A percentile compares a stretch with the other conserved stretches of the same genome.
phyloP scores from a whole-genome alignment of 2,888 invertebrate species.

The Hedya salicella region DNA sequence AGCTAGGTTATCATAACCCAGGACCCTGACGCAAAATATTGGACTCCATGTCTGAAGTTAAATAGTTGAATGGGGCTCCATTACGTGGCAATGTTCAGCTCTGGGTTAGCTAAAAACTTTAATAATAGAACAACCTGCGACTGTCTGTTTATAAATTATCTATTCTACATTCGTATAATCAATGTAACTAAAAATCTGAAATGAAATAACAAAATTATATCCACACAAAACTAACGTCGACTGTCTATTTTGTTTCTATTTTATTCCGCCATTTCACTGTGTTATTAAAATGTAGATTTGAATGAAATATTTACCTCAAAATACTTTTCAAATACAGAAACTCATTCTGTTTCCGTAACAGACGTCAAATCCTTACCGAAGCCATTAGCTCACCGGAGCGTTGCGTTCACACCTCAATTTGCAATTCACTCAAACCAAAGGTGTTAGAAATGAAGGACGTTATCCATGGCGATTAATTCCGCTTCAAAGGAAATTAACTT shows the following conservation, averaged over 20 bases:
- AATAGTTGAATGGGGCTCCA: too few species aligned
- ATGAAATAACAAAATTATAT: too few species aligned
- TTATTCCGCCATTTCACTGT: slow-evolving; percentile 1
- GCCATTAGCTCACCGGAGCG: slow-evolving; percentile 26
- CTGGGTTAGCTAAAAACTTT: too few species aligned
- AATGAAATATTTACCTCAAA: slow-evolving; percentile 21
- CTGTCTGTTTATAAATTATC: too few species aligned
- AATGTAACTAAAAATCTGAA: too few species aligned
- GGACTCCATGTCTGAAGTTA: too few species aligned
- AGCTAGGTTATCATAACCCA: too few species aligned
- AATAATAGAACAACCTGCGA: too few species aligned
- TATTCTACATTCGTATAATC: too few species aligned
- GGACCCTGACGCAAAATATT: too few species aligned
- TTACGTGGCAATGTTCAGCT: too few species aligned
- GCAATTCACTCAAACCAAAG: slow-evolving; percentile 27
- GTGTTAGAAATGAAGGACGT: slow-evolving; percentile 19
- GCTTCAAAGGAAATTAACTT: slow-evolving; percentile 5
- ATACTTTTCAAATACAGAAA: slow-evolving; percentile 22
- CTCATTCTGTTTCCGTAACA: slow-evolving; percentile 13
- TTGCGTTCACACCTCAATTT: slow-evolving; percentile 26
- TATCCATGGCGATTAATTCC: slow-evolving; percentile 19
- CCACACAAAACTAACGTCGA: background rate
- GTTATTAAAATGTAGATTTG: slow-evolving; percentile 5
- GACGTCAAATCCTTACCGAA: slow-evolving; percentile 13
- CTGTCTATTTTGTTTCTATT: background rate